Conservation (phyloP, 2,113 vertebrate species). For the Buteo buteo region DNA sequence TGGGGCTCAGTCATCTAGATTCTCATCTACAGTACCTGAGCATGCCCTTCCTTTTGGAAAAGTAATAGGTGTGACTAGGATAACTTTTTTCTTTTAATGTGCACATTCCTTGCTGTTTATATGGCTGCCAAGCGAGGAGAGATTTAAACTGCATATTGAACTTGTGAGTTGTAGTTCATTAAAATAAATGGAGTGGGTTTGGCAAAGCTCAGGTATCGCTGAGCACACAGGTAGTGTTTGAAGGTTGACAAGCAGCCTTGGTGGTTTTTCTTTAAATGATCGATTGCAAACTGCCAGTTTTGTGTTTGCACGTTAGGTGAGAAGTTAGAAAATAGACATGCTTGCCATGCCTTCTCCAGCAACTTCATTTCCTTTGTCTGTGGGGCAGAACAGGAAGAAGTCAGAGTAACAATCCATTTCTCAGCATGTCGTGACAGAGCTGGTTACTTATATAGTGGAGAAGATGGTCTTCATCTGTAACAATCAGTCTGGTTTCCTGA, state of each 20-base stretch:
- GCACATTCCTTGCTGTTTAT: not conserved
- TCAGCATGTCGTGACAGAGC: not conserved
- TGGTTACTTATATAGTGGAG: not conserved
- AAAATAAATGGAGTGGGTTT: not conserved
- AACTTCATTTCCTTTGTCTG: fast-evolving
- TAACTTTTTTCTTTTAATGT: not conserved
- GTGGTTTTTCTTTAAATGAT: not conserved
- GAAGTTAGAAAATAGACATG: not conserved
- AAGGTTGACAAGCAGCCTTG: not conserved
- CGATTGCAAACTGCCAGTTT: not conserved
- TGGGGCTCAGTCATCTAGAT: not conserved
- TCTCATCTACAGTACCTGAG: not conserved
- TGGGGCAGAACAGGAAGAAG: not conserved
- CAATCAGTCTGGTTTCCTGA: not conserved
- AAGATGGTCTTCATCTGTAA: not conserved
- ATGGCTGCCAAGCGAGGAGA: not conserved
- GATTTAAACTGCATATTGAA: not conserved
- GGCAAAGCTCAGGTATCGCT: not conserved
- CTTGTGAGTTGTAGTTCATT: not conserved
- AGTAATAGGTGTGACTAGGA: not conserved
- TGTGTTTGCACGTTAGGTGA: not conserved
- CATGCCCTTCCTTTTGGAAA: not conserved
- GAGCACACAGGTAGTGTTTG: not conserved
- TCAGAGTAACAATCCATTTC: not conserved
- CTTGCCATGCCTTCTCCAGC: not conserved